A percentile compares a stretch with the other conserved stretches of the same genome.
Evolutionary conservation across 1,140 invertebrate genomes (phyloP).

Genomic region (Hypothenemus hampei): DNA sequence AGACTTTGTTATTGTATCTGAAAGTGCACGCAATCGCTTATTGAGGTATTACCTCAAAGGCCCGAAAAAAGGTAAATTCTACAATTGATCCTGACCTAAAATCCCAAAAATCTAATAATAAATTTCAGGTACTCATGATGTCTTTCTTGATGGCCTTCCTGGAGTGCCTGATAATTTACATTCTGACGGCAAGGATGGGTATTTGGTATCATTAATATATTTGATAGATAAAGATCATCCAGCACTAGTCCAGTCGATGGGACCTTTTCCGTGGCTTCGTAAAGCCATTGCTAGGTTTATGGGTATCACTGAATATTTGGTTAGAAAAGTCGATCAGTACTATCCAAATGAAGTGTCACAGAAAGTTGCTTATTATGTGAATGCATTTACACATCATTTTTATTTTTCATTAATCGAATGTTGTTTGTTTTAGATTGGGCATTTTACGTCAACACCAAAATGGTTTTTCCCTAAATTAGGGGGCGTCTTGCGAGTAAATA

Average conservation of each 20-base stretch:
- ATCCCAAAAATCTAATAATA: neutral
- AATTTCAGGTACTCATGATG: neutral
- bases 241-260: slow-evolving; percentile 47
- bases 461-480: slow-evolving; percentile 35
- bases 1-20: slow-evolving; percentile 66
- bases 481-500: slow-evolving; percentile 57
- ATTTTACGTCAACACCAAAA: slow-evolving; percentile 40
- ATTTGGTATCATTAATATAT: slow-evolving; percentile 58
- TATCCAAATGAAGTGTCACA: slow-evolving; percentile 57
- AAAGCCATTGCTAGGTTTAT: slow-evolving; percentile 56
- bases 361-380: slow-evolving; percentile 51
- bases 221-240: slow-evolving; percentile 52
- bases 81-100: neutral
- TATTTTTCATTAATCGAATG: neutral
- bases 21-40: slow-evolving; percentile 53
- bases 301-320: slow-evolving; percentile 53
- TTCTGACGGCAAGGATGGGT: slow-evolving; percentile 60
- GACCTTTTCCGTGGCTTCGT: slow-evolving; percentile 54
- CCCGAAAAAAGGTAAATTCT: slow-evolving; percentile 56
- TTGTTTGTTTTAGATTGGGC: slow-evolving; percentile 45
- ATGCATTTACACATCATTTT: slow-evolving; percentile 40
- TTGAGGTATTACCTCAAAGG: slow-evolving; percentile 71
- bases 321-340: slow-evolving; percentile 52
- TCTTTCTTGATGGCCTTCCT: slow-evolving; percentile 73
- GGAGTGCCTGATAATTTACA: slow-evolving; percentile 76